A percentile compares a stretch with the other conserved stretches of the same genome.
Conservation (phyloP, 2,113 vertebrate species). For the Erinaceus europaeus region DNA sequence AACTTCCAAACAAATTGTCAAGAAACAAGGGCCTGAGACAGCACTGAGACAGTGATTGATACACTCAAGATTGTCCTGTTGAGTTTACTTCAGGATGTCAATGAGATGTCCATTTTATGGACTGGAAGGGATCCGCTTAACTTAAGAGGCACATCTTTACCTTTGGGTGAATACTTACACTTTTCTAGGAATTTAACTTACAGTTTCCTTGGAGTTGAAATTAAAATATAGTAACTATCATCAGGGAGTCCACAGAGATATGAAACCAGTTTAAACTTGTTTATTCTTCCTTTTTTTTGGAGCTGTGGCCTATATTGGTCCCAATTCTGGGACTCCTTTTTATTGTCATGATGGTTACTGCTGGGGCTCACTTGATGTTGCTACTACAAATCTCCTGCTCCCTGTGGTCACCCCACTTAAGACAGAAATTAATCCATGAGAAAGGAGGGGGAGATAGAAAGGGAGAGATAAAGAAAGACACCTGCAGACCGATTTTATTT, state of each 20-base stretch:
- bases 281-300: background rate
- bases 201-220: conserved; percentile 9
- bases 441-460: too few relatives aligned
- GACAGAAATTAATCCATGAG: too few relatives aligned
- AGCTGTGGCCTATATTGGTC: background rate
- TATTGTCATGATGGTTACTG: too few relatives aligned
- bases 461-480: too few relatives aligned
- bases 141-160: background rate
- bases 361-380: too few relatives aligned
- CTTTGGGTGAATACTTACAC: background rate
- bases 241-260: background rate
- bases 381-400: too few relatives aligned
- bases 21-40: background rate
- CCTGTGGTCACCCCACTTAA: too few relatives aligned
- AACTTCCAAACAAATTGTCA: too few relatives aligned
- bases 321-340: background rate
- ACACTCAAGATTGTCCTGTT: background rate
- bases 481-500: too few relatives aligned
- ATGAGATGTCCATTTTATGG: background rate
- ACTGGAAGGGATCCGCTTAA: background rate
- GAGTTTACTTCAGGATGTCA: background rate
- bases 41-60: background rate
- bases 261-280: background rate
- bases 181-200: background rate
- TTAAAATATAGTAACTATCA: background rate